Percentiles rank a stretch among this genome's conserved stretches.
Evolutionary conservation across 2,113 vertebrate species (phyloP).

Genomic region (Carettochelys insculpta): DNA sequence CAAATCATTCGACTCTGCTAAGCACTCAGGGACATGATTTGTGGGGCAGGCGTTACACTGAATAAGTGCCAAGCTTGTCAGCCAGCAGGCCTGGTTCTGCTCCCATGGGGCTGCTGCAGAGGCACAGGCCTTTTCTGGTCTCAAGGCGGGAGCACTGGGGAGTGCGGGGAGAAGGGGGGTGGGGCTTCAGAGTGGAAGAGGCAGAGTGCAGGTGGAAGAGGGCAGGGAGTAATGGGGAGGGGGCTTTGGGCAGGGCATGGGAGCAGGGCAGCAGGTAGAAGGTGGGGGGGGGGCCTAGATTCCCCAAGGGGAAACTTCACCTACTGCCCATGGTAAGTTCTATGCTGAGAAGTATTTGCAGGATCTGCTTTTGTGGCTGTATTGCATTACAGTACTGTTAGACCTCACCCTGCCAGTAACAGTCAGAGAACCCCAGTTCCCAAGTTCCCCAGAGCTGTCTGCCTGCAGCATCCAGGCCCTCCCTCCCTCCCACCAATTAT

Average conservation of each 20-base stretch:
- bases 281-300: too few species aligned
- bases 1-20: neutral
- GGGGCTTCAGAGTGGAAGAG: too few species aligned
- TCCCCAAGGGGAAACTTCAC: too few species aligned
- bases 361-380: neutral
- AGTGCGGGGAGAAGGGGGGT: too few species aligned
- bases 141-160: too few species aligned
- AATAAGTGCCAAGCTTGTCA: neutral
- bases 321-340: neutral
- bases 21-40: neutral
- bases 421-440: neutral
- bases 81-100: neutral
- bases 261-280: too few species aligned
- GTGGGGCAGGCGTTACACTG: neutral
- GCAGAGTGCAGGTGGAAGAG: too few species aligned
- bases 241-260: too few species aligned
- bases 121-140: too few species aligned
- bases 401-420: neutral
- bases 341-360: neutral
- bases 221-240: too few species aligned
- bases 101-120: neutral
- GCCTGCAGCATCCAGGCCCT: neutral
- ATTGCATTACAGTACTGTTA: neutral
- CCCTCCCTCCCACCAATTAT: too few species aligned
- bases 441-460: neutral